Percentiles rank a stretch among this genome's conserved stretches.
Conservation (phyloP, 2,888 invertebrate species). For the Acrobasis repandana region DNA sequence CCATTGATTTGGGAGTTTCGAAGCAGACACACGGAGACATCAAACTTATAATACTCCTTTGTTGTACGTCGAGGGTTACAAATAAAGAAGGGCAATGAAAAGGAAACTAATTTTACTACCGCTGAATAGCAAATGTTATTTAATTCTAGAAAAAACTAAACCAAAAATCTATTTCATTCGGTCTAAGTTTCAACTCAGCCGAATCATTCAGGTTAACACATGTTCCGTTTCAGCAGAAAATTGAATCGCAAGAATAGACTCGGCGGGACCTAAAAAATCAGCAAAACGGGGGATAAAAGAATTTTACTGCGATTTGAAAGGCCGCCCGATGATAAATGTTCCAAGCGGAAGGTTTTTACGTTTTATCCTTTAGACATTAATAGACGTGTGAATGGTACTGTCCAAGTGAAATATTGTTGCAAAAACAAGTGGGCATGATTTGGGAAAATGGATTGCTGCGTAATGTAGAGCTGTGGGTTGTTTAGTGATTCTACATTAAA, state of each 20-base stretch:
- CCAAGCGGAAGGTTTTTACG: not conserved
- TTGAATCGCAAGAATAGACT: not conserved
- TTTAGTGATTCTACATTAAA: no score
- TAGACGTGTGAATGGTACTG: conserved; percentile 1
- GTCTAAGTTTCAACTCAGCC: not conserved
- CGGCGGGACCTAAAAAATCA: conserved; percentile 5
- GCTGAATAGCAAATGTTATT: not conserved
- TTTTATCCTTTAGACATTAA: conserved; percentile 9
- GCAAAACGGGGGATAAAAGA: conserved; percentile 2
- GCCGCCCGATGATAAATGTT: conserved; percentile 16
- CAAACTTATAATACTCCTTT: no score
- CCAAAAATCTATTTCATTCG: not conserved
- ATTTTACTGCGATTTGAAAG: conserved; percentile 8
- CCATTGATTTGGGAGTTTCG: no score
- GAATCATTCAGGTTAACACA: conserved; percentile 6
- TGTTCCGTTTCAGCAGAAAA: conserved; percentile 2
- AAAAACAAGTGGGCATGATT: conserved; percentile 24
- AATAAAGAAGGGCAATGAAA: no score
- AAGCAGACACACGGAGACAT: no score
- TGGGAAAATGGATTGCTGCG: conserved; percentile 31
- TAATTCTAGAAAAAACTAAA: not conserved
- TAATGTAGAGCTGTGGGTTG: no score
- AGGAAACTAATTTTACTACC: not conserved
- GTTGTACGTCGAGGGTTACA: no score
- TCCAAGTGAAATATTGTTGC: conserved; percentile 20